Percentiles rank a stretch among this genome's conserved stretches.
Evolutionary conservation across 2,113 vertebrate species (phyloP).

Genomic region (Chaetorhynchus papuensis): DNA sequence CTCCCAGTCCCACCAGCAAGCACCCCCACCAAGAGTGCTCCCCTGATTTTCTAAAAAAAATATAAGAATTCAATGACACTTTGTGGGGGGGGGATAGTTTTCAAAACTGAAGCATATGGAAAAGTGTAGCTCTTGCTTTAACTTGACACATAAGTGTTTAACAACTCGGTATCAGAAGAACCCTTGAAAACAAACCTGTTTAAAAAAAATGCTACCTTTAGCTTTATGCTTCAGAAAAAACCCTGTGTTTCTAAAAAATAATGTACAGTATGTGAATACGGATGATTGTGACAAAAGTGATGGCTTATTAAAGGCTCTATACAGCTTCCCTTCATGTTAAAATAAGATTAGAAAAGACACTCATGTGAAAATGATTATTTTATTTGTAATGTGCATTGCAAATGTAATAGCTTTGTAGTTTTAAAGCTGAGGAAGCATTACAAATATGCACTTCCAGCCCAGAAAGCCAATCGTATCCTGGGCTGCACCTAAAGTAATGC

Average conservation of each 20-base stretch:
- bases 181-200: neutral
- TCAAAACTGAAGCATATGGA: neutral
- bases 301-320: neutral
- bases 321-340: neutral
- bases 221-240: neutral
- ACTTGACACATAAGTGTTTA: neutral
- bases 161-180: neutral
- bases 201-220: neutral
- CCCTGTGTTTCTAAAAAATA: neutral
- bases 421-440: constrained; percentile 12
- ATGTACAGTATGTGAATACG: neutral
- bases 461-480: neutral
- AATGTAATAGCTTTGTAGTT: constrained; percentile 6
- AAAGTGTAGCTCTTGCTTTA: neutral
- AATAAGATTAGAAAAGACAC: neutral
- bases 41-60: neutral
- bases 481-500: neutral
- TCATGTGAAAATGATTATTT: constrained; percentile 34
- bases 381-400: neutral
- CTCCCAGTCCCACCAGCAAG: neutral
- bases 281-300: neutral
- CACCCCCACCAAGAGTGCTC: neutral
- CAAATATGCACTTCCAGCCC: rapidly evolving
- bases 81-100: neutral
- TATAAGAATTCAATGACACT: neutral